Conservation (phyloP, 1,140 invertebrate genomes). For the Cydia splendana region DNA sequence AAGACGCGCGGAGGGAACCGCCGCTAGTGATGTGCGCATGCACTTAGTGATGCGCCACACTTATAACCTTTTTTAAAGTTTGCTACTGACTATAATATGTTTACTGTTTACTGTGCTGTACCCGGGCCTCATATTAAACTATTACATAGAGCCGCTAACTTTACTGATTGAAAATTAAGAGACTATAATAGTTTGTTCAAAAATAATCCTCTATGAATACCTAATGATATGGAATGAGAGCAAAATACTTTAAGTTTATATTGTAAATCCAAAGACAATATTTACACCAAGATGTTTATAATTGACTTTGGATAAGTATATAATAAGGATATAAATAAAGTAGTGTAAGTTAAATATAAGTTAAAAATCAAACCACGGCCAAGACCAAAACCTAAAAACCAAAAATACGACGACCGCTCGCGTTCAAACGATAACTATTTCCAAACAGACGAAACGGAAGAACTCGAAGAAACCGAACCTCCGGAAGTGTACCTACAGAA, state of each 20-base stretch:
- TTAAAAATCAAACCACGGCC: slow-evolving; percentile 34
- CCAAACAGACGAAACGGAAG: slow-evolving; percentile 56
- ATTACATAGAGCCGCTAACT: not conserved
- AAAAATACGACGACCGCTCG: slow-evolving; percentile 72
- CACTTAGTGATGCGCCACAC: too few species aligned
- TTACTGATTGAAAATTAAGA: slow-evolving; percentile 19
- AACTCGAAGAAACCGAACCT: slow-evolving; percentile 55
- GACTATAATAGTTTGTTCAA: not conserved
- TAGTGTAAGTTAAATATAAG: slow-evolving; percentile 33
- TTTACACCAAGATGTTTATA: not conserved
- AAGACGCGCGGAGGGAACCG: too few species aligned
- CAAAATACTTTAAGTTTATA: not conserved
- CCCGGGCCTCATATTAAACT: slow-evolving; percentile 13
- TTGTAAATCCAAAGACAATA: slow-evolving; percentile 15
- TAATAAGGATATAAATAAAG: not conserved
- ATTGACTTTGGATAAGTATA: not conserved
- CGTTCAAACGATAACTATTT: slow-evolving; percentile 48
- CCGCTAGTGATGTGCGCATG: too few species aligned
- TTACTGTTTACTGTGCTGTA: not conserved
- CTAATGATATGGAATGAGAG: slow-evolving; percentile 7
- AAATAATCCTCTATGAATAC: not conserved
- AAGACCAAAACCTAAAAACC: slow-evolving; percentile 42
- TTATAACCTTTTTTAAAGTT: too few species aligned
- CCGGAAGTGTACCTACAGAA: slow-evolving; percentile 42
- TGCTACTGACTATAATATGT: not conserved